Percentiles rank a stretch among this genome's conserved stretches.
phyloP scores from a whole-genome alignment of 2,888 invertebrate species.

The Merodon equestris region DNA sequence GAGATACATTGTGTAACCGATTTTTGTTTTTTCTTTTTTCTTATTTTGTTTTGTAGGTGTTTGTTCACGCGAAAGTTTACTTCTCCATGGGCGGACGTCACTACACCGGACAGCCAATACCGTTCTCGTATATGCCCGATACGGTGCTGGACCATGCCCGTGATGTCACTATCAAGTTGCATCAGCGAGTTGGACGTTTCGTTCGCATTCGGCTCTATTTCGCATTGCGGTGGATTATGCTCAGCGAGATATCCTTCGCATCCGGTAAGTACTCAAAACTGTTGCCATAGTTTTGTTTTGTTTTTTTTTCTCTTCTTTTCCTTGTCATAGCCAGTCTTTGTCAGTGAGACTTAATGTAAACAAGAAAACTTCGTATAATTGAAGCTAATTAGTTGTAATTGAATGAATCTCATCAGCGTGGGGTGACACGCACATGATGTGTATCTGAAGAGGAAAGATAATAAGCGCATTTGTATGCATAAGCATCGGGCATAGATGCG shows the following conservation, averaged over 20 bases:
- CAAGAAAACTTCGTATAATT: slow-evolving; percentile 21
- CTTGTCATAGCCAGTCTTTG: neutral
- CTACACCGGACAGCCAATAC: slow-evolving; percentile 86
- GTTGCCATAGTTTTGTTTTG: neutral
- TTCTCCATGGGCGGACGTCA: slow-evolving; percentile 86
- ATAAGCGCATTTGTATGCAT: slow-evolving; percentile 49
- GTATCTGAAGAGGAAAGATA: slow-evolving; percentile 23
- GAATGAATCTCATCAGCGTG: slow-evolving; percentile 53
- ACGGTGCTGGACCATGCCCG: slow-evolving; percentile 87
- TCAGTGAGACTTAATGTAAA: slow-evolving; percentile 26
- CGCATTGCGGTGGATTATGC: slow-evolving; percentile 89
- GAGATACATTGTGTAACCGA: neutral
- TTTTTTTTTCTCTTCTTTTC: neutral
- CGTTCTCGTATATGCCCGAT: slow-evolving; percentile 88
- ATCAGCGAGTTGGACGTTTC: slow-evolving; percentile 86
- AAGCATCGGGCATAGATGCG: slow-evolving; percentile 37
- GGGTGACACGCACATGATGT: slow-evolving; percentile 23
- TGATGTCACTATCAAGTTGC: slow-evolving; percentile 88
- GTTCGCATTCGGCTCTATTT: slow-evolving; percentile 88
- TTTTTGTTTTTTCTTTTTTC: slow-evolving; percentile 27
- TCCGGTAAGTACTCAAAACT: slow-evolving; percentile 82
- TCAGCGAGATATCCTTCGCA: slow-evolving; percentile 91
- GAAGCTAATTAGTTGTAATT: slow-evolving; percentile 61
- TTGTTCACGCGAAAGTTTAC: slow-evolving; percentile 87
- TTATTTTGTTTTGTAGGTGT: slow-evolving; percentile 82